These are phyloP conservation scores for Gymnobelideus leadbeateri DNA, from an alignment of 2,113 vertebrate genomes.

Conservation along the genomic window DNA sequence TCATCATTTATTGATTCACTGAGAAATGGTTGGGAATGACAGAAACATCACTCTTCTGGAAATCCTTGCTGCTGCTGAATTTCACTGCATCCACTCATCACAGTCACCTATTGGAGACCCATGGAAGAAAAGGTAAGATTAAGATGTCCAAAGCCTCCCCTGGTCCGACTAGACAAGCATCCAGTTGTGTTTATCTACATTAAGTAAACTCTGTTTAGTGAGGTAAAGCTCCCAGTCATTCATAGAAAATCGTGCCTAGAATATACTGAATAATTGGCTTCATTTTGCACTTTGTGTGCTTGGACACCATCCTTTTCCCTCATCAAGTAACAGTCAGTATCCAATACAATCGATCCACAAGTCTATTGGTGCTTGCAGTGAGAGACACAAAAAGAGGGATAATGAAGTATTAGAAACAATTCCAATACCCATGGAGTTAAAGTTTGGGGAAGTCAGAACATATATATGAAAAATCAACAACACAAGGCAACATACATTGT, in stretches of 20 bases:
- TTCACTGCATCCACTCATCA: conserved; percentile 4
- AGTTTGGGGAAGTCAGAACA: neutral
- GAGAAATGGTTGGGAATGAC: conserved; percentile 5
- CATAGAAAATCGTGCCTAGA: conserved; percentile 39
- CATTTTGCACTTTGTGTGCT: conserved; percentile 8
- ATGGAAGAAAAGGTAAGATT: neutral
- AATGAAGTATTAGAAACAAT: neutral
- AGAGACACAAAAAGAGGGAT: neutral
- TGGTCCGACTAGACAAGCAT: neutral
- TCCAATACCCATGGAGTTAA: neutral
- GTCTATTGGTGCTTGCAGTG: neutral
- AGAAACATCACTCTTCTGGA: conserved; percentile 28
- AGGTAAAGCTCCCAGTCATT: conserved; percentile 20
- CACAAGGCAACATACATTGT: neutral
- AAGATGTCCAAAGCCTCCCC: conserved; percentile 24
- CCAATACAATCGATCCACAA: neutral
- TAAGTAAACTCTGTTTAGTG: neutral
- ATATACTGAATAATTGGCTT: conserved; percentile 6
- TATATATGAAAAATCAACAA: neutral
- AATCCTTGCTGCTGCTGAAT: conserved; percentile 23
- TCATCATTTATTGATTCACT: conserved; percentile 6
- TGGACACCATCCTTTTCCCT: neutral
- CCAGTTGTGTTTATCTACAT: conserved; percentile 8
- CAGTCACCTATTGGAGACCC: neutral
- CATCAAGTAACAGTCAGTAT: neutral